Evolutionary conservation across 2,113 vertebrate species (phyloP), one percentile per base, ranked within the genome.

Genomic region (Takifugu bimaculatus): DNA sequence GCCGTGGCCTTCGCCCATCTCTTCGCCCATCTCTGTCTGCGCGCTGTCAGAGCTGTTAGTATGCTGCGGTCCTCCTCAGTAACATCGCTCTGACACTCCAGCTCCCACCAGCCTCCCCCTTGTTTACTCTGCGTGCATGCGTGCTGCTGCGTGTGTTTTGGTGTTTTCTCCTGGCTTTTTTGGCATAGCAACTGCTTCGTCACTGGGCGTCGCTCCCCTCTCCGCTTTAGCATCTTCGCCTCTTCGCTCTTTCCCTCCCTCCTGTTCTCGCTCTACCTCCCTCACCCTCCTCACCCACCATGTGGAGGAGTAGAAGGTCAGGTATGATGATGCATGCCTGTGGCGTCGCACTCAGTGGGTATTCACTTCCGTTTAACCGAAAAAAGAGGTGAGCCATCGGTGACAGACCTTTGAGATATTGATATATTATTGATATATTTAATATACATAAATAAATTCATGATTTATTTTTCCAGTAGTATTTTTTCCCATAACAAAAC

Each of bases 171-270:
- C 67, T 62, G 29, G 25, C 35, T 63, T 62, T 20, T 77, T 80
- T 79, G 74, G 83, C 85, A 85, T 82, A 83, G 83, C 81, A 87
- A 84, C 85, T 78, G 74, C 71, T 77, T 73, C 29, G 68, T 86
- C 80, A 75, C 74, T 4, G 63, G 59, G 28, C 13, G 57, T 63
- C 69, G 72, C 63, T 65, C 73, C 67, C 60, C 67, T 71, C 44
- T 48, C 45, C n/a, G 45, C 54, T 32, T 32, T 3, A 45, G 0
- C 42, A 50, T 54, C 60, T 65, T 65, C 65, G 69, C 78, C 59
- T 69, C 56, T 69, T 71, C 67, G 81, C 63, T 59, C 66, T 48
- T 48, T 48, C 67, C 81, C 63, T 59, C 67, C 14, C 52, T 57
- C 39, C 26, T 42, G 35, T 14, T 52, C 26, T 59, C 28, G 57